Percentiles rank a stretch among this genome's conserved stretches.
phyloP scores from a whole-genome alignment of 1,140 invertebrate genomes.

The Pentalonia nigronervosa region DNA sequence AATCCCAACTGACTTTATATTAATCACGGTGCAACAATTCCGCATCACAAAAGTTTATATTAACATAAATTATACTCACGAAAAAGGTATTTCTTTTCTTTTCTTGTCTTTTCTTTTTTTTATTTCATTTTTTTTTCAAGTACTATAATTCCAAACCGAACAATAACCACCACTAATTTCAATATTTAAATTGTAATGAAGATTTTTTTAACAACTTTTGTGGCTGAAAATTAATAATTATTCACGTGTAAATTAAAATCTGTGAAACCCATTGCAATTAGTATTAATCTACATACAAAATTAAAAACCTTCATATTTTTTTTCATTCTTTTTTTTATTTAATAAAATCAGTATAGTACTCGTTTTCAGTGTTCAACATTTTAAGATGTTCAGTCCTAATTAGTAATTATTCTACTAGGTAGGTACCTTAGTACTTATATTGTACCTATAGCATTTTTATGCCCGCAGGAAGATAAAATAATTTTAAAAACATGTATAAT shows the following conservation, averaged over 20 bases:
- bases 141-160: conserved; percentile 25
- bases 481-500: not conserved
- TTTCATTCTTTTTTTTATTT: not conserved
- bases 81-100: conserved; percentile 48
- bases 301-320: conserved; percentile 2
- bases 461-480: not conserved
- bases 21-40: conserved; percentile 55
- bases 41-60: conserved; percentile 56
- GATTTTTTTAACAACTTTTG: conserved; percentile 41
- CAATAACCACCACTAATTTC: conserved; percentile 47
- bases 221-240: conserved; percentile 22
- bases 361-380: not conserved
- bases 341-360: not conserved
- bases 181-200: conserved; percentile 52
- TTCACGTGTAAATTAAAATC: conserved; percentile 46
- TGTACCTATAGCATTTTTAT: not conserved
- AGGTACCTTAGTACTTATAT: not conserved
- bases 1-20: conserved; percentile 54
- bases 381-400: not conserved
- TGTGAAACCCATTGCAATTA: conserved; percentile 29
- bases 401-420: not conserved
- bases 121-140: not conserved
- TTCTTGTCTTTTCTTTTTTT: not conserved
- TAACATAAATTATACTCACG: conserved; percentile 57
- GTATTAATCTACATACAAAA: conserved; percentile 22